Conservation (phyloP, 1,140 invertebrate genomes). For the Drosophila suzukii region DNA sequence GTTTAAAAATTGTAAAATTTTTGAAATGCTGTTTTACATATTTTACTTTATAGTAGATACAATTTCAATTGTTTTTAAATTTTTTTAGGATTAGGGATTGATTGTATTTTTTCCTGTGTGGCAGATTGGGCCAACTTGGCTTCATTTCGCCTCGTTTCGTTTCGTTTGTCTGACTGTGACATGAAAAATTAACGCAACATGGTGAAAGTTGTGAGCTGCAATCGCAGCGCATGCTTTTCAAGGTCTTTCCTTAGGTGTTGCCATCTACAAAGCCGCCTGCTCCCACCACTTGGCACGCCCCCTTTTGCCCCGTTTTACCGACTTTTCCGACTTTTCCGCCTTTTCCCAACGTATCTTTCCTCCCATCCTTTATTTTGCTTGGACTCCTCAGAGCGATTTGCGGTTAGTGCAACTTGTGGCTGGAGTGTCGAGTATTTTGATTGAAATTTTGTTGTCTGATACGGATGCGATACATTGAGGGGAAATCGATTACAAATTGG, state of each 20-base stretch:
- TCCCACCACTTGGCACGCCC: background rate
- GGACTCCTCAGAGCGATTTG: conserved; percentile 21
- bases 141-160: conserved; percentile 37
- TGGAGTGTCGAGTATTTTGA: conserved; percentile 41
- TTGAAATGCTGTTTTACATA: too few species aligned
- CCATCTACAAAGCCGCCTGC: too few species aligned
- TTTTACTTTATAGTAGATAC: too few species aligned
- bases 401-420: conserved; percentile 49
- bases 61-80: too few species aligned
- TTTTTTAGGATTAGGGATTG: too few species aligned
- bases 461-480: conserved; percentile 40
- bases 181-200: conserved; percentile 69
- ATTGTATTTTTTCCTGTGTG: conserved; percentile 3
- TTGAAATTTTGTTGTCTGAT: conserved; percentile 45
- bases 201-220: conserved; percentile 67
- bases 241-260: conserved; percentile 61
- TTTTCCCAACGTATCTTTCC: conserved; percentile 15
- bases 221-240: conserved; percentile 66
- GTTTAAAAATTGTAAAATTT: too few species aligned
- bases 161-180: conserved; percentile 51
- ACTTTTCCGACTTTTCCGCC: background rate
- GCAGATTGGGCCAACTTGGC: conserved; percentile 44
- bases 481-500: conserved; percentile 46
- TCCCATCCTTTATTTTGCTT: conserved; percentile 2
- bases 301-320: background rate